Conservation (phyloP, 1,140 invertebrate species). For the Camponotus floridanus region DNA sequence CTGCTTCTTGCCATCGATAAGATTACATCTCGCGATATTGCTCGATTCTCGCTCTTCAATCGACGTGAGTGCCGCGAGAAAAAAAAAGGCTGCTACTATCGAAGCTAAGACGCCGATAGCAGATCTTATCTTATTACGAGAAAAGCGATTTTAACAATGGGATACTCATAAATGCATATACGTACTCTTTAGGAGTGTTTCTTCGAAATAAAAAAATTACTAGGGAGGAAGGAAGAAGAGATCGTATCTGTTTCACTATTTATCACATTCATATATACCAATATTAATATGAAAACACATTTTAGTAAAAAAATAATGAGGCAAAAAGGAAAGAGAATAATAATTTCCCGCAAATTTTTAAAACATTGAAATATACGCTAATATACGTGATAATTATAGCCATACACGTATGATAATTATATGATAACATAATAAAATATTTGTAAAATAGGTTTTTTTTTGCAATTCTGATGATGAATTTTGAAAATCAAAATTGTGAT, state of each 20-base stretch:
- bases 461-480: no score
- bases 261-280: background rate
- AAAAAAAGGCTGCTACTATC: background rate
- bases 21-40: slow-evolving; percentile 43
- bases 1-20: slow-evolving; percentile 17
- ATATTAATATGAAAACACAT: background rate
- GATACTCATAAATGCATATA: background rate
- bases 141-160: background rate
- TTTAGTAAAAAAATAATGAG: no score
- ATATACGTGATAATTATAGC: no score
- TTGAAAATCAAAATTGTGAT: no score
- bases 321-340: no score
- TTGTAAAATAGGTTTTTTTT: no score
- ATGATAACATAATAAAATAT: no score
- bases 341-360: no score
- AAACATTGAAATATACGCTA: no score
- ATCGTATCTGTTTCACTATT: no score
- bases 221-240: background rate
- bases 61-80: slow-evolving; percentile 57
- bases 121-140: background rate
- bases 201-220: background rate
- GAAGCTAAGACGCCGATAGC: background rate
- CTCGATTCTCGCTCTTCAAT: slow-evolving; percentile 55
- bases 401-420: no score
- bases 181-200: background rate